A percentile compares a stretch with the other conserved stretches of the same genome.
Evolutionary conservation across 2,888 invertebrate genomes (phyloP).

Genomic region (Cantharis flavilabris): DNA sequence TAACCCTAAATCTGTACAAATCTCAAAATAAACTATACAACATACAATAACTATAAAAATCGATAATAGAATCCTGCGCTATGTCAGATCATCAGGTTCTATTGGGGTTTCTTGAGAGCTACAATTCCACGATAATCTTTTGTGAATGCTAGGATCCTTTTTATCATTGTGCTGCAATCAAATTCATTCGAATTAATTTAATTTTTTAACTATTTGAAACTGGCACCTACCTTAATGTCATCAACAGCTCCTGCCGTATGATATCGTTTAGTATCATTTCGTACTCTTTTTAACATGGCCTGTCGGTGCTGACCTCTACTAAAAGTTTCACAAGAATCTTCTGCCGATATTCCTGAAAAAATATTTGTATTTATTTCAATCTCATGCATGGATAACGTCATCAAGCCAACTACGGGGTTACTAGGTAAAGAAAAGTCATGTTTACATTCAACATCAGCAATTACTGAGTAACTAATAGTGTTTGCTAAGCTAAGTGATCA

Average conservation of each 20-base stretch:
- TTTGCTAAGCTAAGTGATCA: slow-evolving; percentile 22
- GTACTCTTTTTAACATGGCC: slow-evolving; percentile 56
- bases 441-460: slow-evolving; percentile 8
- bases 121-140: slow-evolving; percentile 66
- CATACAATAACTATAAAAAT: slow-evolving; percentile 47
- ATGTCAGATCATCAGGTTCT: slow-evolving; percentile 51
- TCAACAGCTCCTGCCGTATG: slow-evolving; percentile 71
- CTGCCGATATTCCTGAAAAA: slow-evolving; percentile 47
- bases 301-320: slow-evolving; percentile 54
- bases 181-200: slow-evolving; percentile 6
- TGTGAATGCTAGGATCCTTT: slow-evolving; percentile 61
- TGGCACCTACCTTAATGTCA: slow-evolving; percentile 59
- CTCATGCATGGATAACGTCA: not conserved
- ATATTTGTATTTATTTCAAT: not conserved
- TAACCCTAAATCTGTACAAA: slow-evolving; percentile 49
- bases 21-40: slow-evolving; percentile 42
- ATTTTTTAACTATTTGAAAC: not conserved
- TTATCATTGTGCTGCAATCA: slow-evolving; percentile 56
- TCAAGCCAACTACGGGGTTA: not conserved
- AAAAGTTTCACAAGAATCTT: slow-evolving; percentile 49
- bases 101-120: slow-evolving; percentile 40
- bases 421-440: not conserved
- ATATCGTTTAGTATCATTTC: slow-evolving; percentile 60
- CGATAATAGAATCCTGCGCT: slow-evolving; percentile 50
- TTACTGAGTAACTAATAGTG: slow-evolving; percentile 12